These are phyloP conservation scores for Recurvirostra avosetta DNA, from an alignment of 2,113 vertebrate genomes.

Conservation along the genomic window DNA sequence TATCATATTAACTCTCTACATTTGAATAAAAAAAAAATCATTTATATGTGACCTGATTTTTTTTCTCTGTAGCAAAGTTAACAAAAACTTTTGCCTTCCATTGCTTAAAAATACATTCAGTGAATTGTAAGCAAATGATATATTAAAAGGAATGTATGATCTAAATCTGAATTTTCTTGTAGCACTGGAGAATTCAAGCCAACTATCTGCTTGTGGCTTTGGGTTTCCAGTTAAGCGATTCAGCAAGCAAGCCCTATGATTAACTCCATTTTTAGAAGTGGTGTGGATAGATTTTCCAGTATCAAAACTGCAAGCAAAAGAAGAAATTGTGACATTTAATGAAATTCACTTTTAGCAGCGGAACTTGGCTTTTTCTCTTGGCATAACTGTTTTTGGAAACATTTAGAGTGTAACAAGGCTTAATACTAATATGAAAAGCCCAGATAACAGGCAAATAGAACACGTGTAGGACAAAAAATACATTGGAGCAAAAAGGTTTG, in stretches of 20 bases:
- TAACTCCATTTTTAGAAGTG: constrained; percentile 66
- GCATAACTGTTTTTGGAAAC: background rate
- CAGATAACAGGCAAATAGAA: background rate
- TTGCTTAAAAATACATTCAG: background rate
- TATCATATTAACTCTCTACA: background rate
- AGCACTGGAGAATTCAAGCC: constrained; percentile 3
- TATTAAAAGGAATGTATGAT: background rate
- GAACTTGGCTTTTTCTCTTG: background rate
- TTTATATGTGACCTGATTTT: background rate
- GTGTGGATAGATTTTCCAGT: constrained; percentile 48
- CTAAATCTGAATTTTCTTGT: constrained; percentile 14
- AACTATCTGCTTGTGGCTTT: constrained; percentile 18
- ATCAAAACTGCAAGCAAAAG: constrained; percentile 39
- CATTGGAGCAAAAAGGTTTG: background rate
- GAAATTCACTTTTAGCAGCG: background rate
- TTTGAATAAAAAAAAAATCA: background rate
- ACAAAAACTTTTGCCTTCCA: background rate
- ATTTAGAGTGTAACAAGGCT: background rate
- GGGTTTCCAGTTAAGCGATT: constrained; percentile 18
- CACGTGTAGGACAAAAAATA: background rate
- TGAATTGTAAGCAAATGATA: background rate
- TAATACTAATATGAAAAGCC: background rate
- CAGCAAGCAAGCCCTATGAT: constrained; percentile 59
- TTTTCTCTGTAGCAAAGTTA: background rate
- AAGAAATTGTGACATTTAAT: background rate